Percentiles rank a stretch among this genome's conserved stretches.
Conservation (phyloP, 2,797 vertebrate genomes). For the Emydoidea blandingii region DNA sequence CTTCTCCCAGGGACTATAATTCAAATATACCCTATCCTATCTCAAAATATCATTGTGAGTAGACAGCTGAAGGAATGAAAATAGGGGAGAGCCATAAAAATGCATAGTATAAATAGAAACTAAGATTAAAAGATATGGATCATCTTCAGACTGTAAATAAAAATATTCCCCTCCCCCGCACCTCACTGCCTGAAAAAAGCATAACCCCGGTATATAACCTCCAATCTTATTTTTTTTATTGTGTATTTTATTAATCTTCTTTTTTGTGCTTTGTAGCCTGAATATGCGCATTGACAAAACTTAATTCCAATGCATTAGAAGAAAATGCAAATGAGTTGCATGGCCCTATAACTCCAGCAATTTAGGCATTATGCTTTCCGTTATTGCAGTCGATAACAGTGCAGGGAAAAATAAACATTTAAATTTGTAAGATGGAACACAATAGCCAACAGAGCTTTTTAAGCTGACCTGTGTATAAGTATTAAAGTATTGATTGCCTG, state of each 20-base stretch:
- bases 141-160: background rate
- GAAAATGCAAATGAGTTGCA: background rate
- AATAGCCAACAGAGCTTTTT: background rate
- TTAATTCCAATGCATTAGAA: background rate
- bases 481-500: background rate
- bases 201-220: background rate
- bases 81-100: background rate
- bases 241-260: background rate
- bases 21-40: background rate
- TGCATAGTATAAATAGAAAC: background rate
- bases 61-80: conserved; percentile 11
- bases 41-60: conserved; percentile 11
- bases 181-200: background rate
- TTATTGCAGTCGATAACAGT: background rate
- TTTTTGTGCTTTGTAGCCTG: background rate
- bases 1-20: conserved; percentile 10
- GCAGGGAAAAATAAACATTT: background rate
- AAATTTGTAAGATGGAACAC: background rate
- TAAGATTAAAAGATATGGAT: conserved; percentile 23
- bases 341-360: background rate
- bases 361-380: background rate
- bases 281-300: background rate
- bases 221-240: background rate
- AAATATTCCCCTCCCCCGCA: background rate
- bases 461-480: background rate